Conservation (phyloP, 2,113 vertebrate species). For the Paradoxurus hermaphroditus region DNA sequence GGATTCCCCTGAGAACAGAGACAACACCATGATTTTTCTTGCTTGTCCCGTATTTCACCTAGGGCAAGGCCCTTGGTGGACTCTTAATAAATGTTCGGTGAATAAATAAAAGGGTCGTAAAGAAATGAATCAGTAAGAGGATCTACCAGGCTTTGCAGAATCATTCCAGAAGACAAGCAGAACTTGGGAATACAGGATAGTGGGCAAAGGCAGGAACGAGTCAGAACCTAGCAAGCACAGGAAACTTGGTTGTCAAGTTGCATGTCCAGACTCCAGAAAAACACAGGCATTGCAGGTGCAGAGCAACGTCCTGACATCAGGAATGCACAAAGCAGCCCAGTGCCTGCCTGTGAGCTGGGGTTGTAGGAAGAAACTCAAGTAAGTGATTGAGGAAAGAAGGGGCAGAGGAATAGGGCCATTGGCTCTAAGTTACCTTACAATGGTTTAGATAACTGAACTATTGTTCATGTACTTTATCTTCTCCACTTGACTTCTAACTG, state of each 20-base stretch:
- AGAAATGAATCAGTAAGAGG: background rate
- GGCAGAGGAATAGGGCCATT: background rate
- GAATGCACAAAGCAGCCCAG: too few species aligned
- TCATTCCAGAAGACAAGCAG: background rate
- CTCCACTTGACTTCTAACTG: background rate
- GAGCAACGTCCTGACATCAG: accelerated
- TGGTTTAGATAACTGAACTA: background rate
- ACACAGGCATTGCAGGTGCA: background rate
- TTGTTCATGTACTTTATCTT: background rate
- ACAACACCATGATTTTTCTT: accelerated
- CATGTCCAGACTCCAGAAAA: accelerated
- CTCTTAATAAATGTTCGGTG: accelerated
- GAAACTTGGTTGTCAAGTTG: too few species aligned
- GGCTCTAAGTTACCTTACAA: accelerated
- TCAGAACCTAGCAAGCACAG: too few species aligned
- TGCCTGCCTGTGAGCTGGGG: background rate
- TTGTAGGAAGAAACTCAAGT: background rate
- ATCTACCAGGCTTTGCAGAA: background rate
- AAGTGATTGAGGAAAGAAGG: background rate
- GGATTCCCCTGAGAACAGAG: background rate
- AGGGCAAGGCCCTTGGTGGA: too few species aligned
- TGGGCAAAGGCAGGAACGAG: accelerated
- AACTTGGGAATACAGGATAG: background rate
- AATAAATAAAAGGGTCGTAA: background rate
- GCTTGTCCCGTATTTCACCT: background rate